phyloP scores from a whole-genome alignment of 2,888 invertebrate genomes.

The Stenodera caucasica region DNA sequence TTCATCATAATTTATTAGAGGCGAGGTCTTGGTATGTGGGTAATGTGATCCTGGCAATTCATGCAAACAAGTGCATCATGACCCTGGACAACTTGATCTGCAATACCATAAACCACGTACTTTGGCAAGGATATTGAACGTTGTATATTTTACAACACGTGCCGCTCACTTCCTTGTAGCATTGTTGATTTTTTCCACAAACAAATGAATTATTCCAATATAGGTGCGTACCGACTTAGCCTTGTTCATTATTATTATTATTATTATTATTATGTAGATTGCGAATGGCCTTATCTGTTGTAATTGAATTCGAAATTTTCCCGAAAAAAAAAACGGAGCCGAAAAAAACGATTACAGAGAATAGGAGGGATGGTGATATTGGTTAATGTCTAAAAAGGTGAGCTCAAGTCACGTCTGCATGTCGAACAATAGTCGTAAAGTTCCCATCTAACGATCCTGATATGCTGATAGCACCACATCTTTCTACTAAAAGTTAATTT shows the following conservation, averaged over 20 bases:
- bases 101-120: constrained; percentile 36
- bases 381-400: constrained; percentile 26
- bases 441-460: constrained; percentile 41
- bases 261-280: too few relatives aligned
- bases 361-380: background rate
- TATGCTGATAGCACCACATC: constrained; percentile 42
- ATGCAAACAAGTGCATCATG: constrained; percentile 37
- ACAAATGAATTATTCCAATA: constrained; percentile 7
- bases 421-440: constrained; percentile 43
- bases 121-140: constrained; percentile 36
- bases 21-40: constrained; percentile 34
- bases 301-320: background rate
- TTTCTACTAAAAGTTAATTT: constrained; percentile 39
- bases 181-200: constrained; percentile 8
- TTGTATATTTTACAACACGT: too few relatives aligned
- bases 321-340: background rate
- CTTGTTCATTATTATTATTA: too few relatives aligned
- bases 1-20: constrained; percentile 32
- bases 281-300: too few relatives aligned
- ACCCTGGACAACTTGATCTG: constrained; percentile 38
- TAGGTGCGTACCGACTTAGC: background rate
- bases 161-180: constrained; percentile 23
- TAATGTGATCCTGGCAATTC: constrained; percentile 32
- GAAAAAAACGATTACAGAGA: too few relatives aligned
- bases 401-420: constrained; percentile 39